Evolutionary conservation across 2,797 vertebrate species (phyloP).

Genomic region (Coregonus suidteri): DNA sequence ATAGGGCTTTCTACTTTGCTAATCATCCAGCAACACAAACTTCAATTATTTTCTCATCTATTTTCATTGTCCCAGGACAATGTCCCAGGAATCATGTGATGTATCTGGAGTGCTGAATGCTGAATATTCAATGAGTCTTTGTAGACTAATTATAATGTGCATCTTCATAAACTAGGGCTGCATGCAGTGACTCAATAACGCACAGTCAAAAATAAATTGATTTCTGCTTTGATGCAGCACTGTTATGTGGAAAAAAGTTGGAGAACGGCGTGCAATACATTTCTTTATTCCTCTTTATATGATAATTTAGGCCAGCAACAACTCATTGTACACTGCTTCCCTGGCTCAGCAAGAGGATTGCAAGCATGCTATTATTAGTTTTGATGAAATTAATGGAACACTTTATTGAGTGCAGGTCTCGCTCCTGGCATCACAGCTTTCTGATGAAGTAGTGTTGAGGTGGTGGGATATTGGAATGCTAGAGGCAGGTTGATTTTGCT

Average conservation of each 20-base stretch:
- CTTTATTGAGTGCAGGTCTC: slow-evolving; percentile 61
- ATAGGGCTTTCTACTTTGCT: slow-evolving; percentile 7
- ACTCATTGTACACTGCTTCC: slow-evolving; percentile 41
- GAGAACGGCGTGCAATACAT: slow-evolving; percentile 9
- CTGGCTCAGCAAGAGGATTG: slow-evolving; percentile 55
- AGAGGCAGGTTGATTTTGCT: slow-evolving; percentile 42
- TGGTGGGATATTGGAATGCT: slow-evolving; percentile 51
- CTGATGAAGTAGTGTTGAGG: slow-evolving; percentile 51
- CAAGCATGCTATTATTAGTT: slow-evolving; percentile 57
- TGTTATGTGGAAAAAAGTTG: slow-evolving; percentile 46
- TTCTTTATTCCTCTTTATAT: slow-evolving; percentile 66
- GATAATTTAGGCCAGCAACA: slow-evolving; percentile 59
- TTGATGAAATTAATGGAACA: slow-evolving; percentile 63
- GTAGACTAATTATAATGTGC: slow-evolving; percentile 72
- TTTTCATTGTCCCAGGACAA: slow-evolving; percentile 51
- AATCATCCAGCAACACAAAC: slow-evolving; percentile 44
- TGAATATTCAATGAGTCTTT: slow-evolving; percentile 75
- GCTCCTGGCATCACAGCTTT: slow-evolving; percentile 55
- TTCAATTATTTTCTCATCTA: slow-evolving; percentile 50
- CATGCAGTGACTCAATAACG: slow-evolving; percentile 66
- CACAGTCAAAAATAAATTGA: slow-evolving; percentile 66
- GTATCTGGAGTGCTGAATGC: slow-evolving; percentile 3
- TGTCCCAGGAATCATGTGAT: slow-evolving; percentile 56
- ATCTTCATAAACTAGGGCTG: slow-evolving; percentile 68
- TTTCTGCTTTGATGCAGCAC: slow-evolving; percentile 72